A percentile compares a stretch with the other conserved stretches of the same genome.
phyloP scores from a whole-genome alignment of 2,888 invertebrate genomes.

The Acronicta alni region DNA sequence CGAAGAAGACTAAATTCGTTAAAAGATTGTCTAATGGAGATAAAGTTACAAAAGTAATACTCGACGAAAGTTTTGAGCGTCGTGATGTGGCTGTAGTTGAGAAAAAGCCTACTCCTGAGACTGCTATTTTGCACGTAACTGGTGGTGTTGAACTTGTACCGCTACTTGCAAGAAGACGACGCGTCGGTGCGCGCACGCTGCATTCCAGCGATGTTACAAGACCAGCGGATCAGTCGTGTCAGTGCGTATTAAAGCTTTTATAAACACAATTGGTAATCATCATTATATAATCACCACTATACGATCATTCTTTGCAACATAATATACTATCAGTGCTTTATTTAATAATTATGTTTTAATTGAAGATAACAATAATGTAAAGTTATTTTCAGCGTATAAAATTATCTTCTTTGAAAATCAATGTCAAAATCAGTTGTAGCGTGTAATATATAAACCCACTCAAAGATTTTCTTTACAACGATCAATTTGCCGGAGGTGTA shows the following conservation, averaged over 20 bases:
- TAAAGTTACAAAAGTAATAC: constrained; percentile 66
- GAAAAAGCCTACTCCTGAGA: constrained; percentile 80
- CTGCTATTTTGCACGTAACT: constrained; percentile 81
- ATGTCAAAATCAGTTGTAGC: too few species aligned
- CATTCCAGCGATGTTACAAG: constrained; percentile 85
- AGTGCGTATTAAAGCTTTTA: constrained; percentile 71
- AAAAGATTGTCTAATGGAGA: constrained; percentile 78
- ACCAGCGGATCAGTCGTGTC: constrained; percentile 79
- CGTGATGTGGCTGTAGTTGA: constrained; percentile 50
- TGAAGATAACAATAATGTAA: too few species aligned
- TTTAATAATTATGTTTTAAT: too few species aligned
- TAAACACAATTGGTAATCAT: constrained; percentile 21
- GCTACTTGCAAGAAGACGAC: constrained; percentile 91
- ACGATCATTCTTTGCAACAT: constrained; percentile 24
- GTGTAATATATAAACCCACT: not conserved
- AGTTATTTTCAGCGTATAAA: too few species aligned
- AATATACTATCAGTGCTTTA: constrained; percentile 6
- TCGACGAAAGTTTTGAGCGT: constrained; percentile 65
- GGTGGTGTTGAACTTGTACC: constrained; percentile 94
- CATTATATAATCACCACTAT: constrained; percentile 2
- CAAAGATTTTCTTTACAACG: constrained; percentile 40
- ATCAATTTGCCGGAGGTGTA: constrained; percentile 56
- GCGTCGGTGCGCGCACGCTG: constrained; percentile 83
- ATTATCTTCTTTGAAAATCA: too few species aligned
- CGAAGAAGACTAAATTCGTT: constrained; percentile 74